Percentiles rank a stretch among this genome's conserved stretches.
Conservation (phyloP, 2,113 vertebrate species). For the Dasyurus viverrinus region DNA sequence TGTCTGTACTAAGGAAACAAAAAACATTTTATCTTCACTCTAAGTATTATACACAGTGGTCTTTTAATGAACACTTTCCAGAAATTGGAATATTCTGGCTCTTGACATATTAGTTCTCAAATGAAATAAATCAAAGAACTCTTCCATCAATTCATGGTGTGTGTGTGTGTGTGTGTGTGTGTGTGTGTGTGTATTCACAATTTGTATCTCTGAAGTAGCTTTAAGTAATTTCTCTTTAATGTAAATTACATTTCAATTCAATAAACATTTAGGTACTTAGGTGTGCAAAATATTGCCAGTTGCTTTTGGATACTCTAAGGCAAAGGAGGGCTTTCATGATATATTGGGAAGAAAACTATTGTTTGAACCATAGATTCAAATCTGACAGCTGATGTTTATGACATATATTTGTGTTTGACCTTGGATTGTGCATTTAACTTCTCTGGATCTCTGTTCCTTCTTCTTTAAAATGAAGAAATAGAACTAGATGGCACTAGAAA, state of each 20-base stretch:
- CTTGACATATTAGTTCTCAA: not conserved
- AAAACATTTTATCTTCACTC: not conserved
- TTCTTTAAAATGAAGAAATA: not conserved
- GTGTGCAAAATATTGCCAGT: not conserved
- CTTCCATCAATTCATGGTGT: not conserved
- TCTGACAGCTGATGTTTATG: not conserved
- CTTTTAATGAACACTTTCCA: not conserved
- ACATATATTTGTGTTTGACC: not conserved
- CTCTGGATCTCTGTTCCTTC: not conserved
- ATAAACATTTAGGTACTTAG: not conserved
- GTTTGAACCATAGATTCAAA: not conserved
- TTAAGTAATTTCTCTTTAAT: not conserved
- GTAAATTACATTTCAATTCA: not conserved
- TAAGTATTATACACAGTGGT: not conserved
- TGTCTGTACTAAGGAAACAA: not conserved
- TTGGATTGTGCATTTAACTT: not conserved
- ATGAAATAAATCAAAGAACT: not conserved
- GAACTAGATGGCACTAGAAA: not conserved
- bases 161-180: no score
- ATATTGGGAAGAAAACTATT: not conserved
- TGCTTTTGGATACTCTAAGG: not conserved
- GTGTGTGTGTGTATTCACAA: not conserved
- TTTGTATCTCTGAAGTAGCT: not conserved
- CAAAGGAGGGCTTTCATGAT: not conserved
- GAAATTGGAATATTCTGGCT: not conserved